Evolutionary conservation across 2,797 vertebrate genomes (phyloP).

Genomic region (Champsocephalus gunnari): DNA sequence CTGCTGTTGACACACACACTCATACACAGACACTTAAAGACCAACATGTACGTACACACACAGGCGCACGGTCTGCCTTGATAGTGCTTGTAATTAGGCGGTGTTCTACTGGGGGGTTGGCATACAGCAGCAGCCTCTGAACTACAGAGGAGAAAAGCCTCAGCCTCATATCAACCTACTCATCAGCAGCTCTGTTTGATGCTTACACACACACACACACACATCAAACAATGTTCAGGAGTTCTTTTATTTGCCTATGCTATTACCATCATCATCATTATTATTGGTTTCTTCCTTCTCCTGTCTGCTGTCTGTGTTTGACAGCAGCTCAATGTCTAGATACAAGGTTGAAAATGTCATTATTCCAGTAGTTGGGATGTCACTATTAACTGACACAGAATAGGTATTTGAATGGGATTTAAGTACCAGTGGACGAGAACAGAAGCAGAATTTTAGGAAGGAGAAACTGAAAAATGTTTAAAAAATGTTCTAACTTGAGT

Average conservation of each 20-base stretch:
- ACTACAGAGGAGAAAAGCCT: slow-evolving; percentile 51
- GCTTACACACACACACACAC: slow-evolving; percentile 48
- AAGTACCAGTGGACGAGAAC: background rate
- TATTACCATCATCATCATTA: slow-evolving; percentile 35
- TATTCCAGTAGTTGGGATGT: background rate
- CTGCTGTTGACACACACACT: slow-evolving; percentile 23
- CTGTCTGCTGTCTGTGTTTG: slow-evolving; percentile 32
- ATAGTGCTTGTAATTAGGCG: slow-evolving; percentile 75
- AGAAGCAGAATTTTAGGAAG: background rate
- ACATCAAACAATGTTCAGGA: slow-evolving; percentile 48
- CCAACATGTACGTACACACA: slow-evolving; percentile 43
- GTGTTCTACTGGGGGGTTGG: slow-evolving; percentile 26
- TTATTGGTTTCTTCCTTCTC: slow-evolving; percentile 33
- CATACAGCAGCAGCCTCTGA: slow-evolving; percentile 33
- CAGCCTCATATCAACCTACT: slow-evolving; percentile 72
- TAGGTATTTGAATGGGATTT: background rate
- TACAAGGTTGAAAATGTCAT: background rate
- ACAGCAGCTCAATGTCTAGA: slow-evolving; percentile 27
- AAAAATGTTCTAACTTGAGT: no score
- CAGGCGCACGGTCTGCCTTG: slow-evolving; percentile 29
- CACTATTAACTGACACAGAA: slow-evolving; percentile 9
- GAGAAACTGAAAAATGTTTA: no score
- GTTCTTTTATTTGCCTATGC: slow-evolving; percentile 54
- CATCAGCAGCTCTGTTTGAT: slow-evolving; percentile 70
- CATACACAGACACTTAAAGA: slow-evolving; percentile 12